These are phyloP conservation scores for Chloebia gouldiae DNA, from an alignment of 2,113 vertebrate species.

Conservation along the genomic window DNA sequence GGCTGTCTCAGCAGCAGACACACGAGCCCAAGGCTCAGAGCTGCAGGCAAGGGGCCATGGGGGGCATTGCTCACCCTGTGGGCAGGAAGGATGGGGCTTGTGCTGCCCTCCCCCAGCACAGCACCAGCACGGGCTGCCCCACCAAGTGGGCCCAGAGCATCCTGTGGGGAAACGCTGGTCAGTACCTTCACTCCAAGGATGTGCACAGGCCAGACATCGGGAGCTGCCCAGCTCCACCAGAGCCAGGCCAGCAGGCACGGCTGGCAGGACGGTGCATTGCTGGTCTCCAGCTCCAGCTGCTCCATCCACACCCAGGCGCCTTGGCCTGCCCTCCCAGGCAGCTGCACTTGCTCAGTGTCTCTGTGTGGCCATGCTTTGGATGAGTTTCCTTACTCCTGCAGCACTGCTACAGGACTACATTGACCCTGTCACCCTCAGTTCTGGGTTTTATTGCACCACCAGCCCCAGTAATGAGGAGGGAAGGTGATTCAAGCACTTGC, in stretches of 20 bases:
- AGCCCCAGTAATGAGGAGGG: background rate
- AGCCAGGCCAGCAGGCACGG: background rate
- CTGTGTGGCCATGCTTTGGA: background rate
- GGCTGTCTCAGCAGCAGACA: background rate
- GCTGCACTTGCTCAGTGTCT: background rate
- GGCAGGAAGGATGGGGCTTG: background rate
- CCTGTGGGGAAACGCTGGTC: fast-evolving
- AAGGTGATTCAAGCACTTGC: background rate
- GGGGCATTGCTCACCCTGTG: fast-evolving
- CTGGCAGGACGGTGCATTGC: fast-evolving
- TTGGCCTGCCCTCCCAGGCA: background rate
- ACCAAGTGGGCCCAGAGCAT: fast-evolving
- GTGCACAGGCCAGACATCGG: fast-evolving
- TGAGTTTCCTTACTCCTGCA: background rate
- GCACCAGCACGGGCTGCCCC: background rate
- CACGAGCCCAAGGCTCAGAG: background rate
- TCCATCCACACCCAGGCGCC: background rate
- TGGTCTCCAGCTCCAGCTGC: background rate
- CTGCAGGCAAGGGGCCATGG: background rate
- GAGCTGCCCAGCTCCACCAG: background rate
- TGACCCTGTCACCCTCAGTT: background rate
- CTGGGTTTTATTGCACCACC: background rate
- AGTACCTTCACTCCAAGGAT: background rate
- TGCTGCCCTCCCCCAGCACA: background rate
- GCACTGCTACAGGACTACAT: background rate